These are phyloP conservation scores for Celastrina argiolus DNA, from an alignment of 2,888 invertebrate genomes.

Conservation along the genomic window DNA sequence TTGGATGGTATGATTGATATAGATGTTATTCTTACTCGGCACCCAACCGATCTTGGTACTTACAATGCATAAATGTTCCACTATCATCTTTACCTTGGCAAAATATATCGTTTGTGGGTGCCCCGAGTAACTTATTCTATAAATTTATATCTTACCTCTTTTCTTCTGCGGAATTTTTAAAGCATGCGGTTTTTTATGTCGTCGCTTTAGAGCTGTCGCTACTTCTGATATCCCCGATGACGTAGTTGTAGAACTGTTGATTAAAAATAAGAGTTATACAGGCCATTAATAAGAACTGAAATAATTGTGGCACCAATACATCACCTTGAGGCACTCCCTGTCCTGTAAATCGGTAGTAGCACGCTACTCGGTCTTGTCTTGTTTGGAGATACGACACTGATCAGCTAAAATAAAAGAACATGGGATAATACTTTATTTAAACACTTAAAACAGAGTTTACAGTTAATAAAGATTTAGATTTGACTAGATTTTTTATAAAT, in stretches of 20 bases:
- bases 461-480: no score
- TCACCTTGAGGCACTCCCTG: conserved; percentile 67
- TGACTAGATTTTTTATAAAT: no score
- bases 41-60: no score
- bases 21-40: no score
- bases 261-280: not conserved
- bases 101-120: no score
- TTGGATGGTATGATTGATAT: no score
- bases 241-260: conserved; percentile 56
- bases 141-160: conserved; percentile 44
- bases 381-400: conserved; percentile 71
- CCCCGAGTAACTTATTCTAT: no score
- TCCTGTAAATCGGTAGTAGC: conserved; percentile 61
- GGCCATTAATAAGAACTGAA: not conserved
- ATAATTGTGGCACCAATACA: conserved; percentile 42
- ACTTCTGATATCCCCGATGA: conserved; percentile 69
- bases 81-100: no score
- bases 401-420: conserved; percentile 47
- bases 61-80: no score
- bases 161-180: conserved; percentile 68
- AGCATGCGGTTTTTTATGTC: conserved; percentile 66
- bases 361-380: conserved; percentile 68
- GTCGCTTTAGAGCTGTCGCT: conserved; percentile 58
- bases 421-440: not conserved
- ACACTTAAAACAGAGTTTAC: not conserved